A percentile compares a stretch with the other conserved stretches of the same genome.
Evolutionary conservation across 1,140 invertebrate species (phyloP).

Genomic region (Penaeus indicus): DNA sequence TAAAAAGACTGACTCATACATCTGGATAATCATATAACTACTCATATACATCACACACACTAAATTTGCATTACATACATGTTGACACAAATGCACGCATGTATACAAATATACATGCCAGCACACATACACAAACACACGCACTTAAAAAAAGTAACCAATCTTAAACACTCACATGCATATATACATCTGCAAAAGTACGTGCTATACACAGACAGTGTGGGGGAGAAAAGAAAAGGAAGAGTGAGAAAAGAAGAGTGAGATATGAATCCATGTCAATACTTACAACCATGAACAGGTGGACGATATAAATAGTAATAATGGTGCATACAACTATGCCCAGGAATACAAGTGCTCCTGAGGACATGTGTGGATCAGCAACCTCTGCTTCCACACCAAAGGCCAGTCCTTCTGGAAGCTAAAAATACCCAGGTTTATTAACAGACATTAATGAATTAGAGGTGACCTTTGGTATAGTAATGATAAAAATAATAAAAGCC

Average conservation of each 20-base stretch:
- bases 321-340: constrained; percentile 38
- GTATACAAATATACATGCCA: background rate
- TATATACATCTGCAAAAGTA: too few species aligned
- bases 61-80: background rate
- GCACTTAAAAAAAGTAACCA: background rate
- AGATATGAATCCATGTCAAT: too few species aligned
- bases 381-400: constrained; percentile 58
- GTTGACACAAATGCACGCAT: background rate
- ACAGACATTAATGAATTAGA: background rate
- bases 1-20: background rate
- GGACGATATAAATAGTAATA: constrained; percentile 50
- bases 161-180: too few species aligned
- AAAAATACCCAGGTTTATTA: constrained; percentile 1
- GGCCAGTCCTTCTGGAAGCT: constrained; percentile 53
- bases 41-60: background rate
- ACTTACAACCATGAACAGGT: constrained; percentile 52
- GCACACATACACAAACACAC: background rate
- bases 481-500: too few species aligned
- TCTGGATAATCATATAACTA: background rate
- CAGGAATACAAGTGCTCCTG: constrained; percentile 44
- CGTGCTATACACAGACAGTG: too few species aligned
- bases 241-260: too few species aligned
- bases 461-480: too few species aligned
- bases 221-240: too few species aligned
- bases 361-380: constrained; percentile 46